These are phyloP conservation scores for Mimas tiliae DNA, from an alignment of 2,888 invertebrate genomes.

Conservation along the genomic window DNA sequence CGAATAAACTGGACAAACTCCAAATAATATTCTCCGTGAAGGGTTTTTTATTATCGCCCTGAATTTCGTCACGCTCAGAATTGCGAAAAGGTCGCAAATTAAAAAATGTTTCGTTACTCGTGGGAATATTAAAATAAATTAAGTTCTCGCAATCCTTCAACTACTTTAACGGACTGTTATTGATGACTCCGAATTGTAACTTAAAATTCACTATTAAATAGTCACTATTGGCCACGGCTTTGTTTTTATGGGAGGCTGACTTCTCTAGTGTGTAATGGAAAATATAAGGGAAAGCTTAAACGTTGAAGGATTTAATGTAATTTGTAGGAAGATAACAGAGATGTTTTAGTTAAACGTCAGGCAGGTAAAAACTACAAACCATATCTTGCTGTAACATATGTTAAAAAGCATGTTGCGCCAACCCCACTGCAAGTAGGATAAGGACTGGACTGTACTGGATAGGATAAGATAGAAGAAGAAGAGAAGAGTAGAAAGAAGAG, in stretches of 20 bases:
- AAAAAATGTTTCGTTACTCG: neutral
- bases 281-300: too few relatives aligned
- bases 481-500: too few relatives aligned
- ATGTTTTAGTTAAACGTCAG: too few relatives aligned
- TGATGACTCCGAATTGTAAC: neutral
- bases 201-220: neutral
- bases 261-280: too few relatives aligned
- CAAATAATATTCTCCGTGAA: slow-evolving; percentile 34
- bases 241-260: neutral
- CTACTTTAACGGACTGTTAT: slow-evolving; percentile 2
- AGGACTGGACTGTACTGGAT: too few relatives aligned
- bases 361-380: too few relatives aligned
- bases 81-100: slow-evolving; percentile 30
- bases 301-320: too few relatives aligned
- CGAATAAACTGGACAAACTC: slow-evolving; percentile 34
- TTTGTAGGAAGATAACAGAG: too few relatives aligned
- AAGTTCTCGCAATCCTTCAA: neutral
- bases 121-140: slow-evolving; percentile 4
- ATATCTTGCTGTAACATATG: too few relatives aligned
- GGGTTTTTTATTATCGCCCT: slow-evolving; percentile 31
- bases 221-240: neutral
- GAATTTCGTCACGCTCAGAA: slow-evolving; percentile 35
- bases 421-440: too few relatives aligned
- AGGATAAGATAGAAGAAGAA: too few relatives aligned
- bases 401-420: too few relatives aligned